These are phyloP conservation scores for Microchirus variegatus DNA, from an alignment of 2,797 vertebrate genomes.

Conservation along the genomic window DNA sequence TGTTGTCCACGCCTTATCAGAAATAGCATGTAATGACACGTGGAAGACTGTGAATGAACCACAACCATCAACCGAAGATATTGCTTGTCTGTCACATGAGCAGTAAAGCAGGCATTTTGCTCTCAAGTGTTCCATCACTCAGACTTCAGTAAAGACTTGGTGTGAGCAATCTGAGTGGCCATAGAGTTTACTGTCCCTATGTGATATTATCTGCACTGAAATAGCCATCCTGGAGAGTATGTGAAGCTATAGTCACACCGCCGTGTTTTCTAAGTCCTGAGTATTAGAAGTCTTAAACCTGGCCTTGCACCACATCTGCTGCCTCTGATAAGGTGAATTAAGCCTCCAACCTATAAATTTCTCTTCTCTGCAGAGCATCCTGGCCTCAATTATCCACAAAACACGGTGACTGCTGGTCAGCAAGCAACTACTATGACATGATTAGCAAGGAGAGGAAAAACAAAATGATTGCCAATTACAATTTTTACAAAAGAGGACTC, in stretches of 20 bases:
- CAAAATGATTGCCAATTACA: constrained; percentile 43
- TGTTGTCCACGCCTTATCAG: too few relatives aligned
- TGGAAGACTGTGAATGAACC: too few relatives aligned
- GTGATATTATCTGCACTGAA: constrained; percentile 40
- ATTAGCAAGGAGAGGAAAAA: constrained; percentile 28
- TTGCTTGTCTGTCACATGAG: too few relatives aligned
- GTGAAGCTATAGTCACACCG: constrained; percentile 36
- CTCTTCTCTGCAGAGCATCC: constrained; percentile 26
- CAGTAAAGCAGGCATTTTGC: too few relatives aligned
- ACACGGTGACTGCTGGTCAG: constrained; percentile 44
- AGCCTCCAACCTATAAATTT: constrained; percentile 36
- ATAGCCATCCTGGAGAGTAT: constrained; percentile 31
- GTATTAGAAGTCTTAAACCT: constrained; percentile 44
- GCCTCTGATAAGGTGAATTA: constrained; percentile 63
- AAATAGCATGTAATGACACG: too few relatives aligned
- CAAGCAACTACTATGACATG: constrained; percentile 22
- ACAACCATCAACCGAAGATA: too few relatives aligned
- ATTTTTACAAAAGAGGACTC: too few relatives aligned
- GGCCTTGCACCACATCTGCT: constrained; percentile 52
- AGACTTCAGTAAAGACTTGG: too few relatives aligned
- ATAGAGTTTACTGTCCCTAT: not conserved
- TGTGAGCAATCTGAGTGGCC: constrained; percentile 14
- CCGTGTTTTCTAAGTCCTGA: constrained; percentile 30
- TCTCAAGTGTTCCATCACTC: too few relatives aligned
- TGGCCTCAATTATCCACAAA: constrained; percentile 67